Evolutionary conservation across 1,140 invertebrate genomes (phyloP).

Genomic region (Theocolax elegans): DNA sequence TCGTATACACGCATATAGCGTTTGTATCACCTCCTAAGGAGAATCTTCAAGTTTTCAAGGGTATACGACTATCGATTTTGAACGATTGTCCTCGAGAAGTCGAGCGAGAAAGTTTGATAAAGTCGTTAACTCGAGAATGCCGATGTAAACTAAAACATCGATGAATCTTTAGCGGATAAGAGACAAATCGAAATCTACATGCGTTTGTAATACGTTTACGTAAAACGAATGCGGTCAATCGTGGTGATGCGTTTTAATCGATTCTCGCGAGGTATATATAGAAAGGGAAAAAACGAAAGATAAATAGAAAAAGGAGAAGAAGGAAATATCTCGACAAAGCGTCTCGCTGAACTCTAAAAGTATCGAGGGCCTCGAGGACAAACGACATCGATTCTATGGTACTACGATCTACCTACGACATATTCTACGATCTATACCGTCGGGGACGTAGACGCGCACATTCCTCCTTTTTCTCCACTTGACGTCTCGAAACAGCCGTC

Average conservation of each 20-base stretch:
- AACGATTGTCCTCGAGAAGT: neutral
- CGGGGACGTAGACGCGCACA: conserved; percentile 44
- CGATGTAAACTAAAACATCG: no score
- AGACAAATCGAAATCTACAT: no score
- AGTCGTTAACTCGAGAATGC: neutral
- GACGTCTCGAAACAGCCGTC: neutral
- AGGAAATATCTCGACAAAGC: neutral
- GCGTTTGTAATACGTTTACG: no score
- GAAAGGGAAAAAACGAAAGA: no score
- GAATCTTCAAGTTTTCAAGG: neutral
- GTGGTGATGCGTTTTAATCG: no score
- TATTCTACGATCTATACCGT: conserved; percentile 46
- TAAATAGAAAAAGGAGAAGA: neutral
- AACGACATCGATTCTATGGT: conserved; percentile 43
- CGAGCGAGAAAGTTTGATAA: neutral
- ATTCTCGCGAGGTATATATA: no score
- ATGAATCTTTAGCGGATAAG: no score
- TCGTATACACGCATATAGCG: neutral
- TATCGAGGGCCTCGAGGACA: conserved; percentile 12
- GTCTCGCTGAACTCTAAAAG: conserved; percentile 6
- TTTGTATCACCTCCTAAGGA: neutral
- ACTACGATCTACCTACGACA: conserved; percentile 45
- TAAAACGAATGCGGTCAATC: no score
- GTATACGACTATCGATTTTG: conserved; percentile 22
- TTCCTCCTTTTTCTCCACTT: conserved; percentile 31